phyloP scores from a whole-genome alignment of 2,113 vertebrate species.

The Thunnus maccoyii region DNA sequence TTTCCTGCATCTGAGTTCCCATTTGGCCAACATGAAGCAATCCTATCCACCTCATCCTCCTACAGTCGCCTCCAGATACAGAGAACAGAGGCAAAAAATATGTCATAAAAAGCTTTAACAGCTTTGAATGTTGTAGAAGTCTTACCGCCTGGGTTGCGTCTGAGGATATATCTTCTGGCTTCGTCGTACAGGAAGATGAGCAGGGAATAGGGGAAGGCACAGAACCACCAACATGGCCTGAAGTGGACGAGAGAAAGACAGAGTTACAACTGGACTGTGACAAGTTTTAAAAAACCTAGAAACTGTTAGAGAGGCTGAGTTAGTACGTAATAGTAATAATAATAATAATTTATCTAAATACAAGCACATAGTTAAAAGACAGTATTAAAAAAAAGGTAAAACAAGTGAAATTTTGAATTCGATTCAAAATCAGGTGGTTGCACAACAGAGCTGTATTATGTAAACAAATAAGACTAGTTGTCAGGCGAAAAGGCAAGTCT shows the following conservation, averaged over 20 bases:
- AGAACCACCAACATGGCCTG: slow-evolving; percentile 88
- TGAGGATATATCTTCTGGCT: slow-evolving; percentile 85
- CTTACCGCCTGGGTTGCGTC: slow-evolving; percentile 87
- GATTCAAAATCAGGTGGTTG: too few relatives aligned
- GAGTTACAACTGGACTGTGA: background rate
- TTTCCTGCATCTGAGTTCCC: background rate
- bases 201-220: slow-evolving; percentile 86
- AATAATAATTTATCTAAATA: too few relatives aligned
- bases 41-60: background rate
- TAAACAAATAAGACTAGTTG: too few relatives aligned
- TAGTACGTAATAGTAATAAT: too few relatives aligned
- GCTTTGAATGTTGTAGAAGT: background rate
- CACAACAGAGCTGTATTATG: too few relatives aligned
- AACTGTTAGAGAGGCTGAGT: slow-evolving; percentile 3
- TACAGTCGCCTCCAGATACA: background rate
- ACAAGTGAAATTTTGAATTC: too few relatives aligned
- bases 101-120: background rate
- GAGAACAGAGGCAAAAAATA: background rate
- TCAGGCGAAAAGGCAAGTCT: too few relatives aligned
- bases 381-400: background rate
- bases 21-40: background rate
- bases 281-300: too few relatives aligned
- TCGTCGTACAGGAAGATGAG: slow-evolving; percentile 89
- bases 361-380: too few relatives aligned
- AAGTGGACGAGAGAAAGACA: slow-evolving; percentile 32